Evolutionary conservation across 2,888 invertebrate genomes (phyloP), one percentile per base, ranked within the genome.

Genomic region (Boloria selene): DNA sequence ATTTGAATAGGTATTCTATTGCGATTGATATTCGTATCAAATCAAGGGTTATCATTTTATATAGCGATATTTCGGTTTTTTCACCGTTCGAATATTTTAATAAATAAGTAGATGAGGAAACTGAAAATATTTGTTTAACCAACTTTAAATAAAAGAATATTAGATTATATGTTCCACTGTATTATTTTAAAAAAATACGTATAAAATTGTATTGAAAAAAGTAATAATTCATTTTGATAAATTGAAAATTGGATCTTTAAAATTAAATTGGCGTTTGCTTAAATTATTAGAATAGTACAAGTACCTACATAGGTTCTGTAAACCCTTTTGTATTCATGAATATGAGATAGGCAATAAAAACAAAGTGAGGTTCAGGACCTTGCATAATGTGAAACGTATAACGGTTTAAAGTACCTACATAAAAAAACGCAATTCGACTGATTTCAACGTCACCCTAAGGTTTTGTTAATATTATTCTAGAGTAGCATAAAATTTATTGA

Each of bases 301-400:
- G 38, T 10, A 13, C n/a, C 26, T 42, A 56, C 44, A 56, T 50
- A 63, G 54, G 42, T 44, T 51, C 17, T 6, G 10, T 17, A 54
- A 55, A 50, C 44, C 50, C 42, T 55, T 61, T 63, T 63, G 55
- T 63, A 51, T 51, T 51, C 44, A 56, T 63, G 63, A 63, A 51
- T 44, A 56, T 56, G 56, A 51, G 56, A 51, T 59, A 59, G 59
- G 14, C 31, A 59, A 31, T 59, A 59, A 59, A 59, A 59, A 59
- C 59, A 49, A 59, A 59, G 56, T 45, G 16, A 45, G 59, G 59
- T 38, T 17, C 17, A 17, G 49, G 16, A 4, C 49, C 31, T 31
- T 59, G 59, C 59, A 59, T 59, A 59, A 59, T 49, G 49, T 59
- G 49, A 31, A 49, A 26, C 22, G 26, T 45, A 56, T 45, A 45